Base-by-base conservation (phyloP, 2,797 vertebrate genomes). In the Parambassis ranga region DNA sequence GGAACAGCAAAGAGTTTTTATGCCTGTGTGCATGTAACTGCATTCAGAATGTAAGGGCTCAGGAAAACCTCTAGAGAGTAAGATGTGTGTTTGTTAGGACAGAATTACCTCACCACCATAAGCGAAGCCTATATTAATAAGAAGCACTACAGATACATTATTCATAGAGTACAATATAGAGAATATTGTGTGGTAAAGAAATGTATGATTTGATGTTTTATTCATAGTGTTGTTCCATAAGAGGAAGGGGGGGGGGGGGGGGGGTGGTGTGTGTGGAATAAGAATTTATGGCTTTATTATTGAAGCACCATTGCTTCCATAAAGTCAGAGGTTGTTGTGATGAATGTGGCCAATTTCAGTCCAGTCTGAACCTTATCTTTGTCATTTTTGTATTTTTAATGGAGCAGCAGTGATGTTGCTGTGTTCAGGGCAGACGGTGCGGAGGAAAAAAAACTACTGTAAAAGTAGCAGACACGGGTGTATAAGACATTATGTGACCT, bases 141-240 rank as follows among this genome's bases (percentile, higher is more conserved):
- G 71, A 76, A 49, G 65, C 56, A 69, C 59, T 58, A 43, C 38
- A 65, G 32, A 76, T 85, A 31, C 78, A 86, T 88, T 86, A 88
- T 88, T 87, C 84, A 87, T 86, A 6, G 30, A 42, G 55, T 44
- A 85, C 73, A 74, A 71, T 87, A 72, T 77, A 65, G 82, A 85
- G 74, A 81, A 82, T 80, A 83, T 71, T 65, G 48, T 79, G 68
- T 47, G 33, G 52, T 76, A 84, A 74, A 70, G 75, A 68, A 65
- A 58, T 69, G 41, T 68, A 39, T 81, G 77, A 78, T 86, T 85
- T 85, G 65, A 89, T 88, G 83, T 87, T 89, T 87, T 87, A 89
- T 89, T 89, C 84, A 87, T 85, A 14, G 65, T 65, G 59, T 71
- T 71, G 73, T 86, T 66, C 81, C 59, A 53, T 80, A 79, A 75